Evolutionary conservation across 2,113 vertebrate genomes (phyloP).

Genomic region (Syngnathus scovelli): DNA sequence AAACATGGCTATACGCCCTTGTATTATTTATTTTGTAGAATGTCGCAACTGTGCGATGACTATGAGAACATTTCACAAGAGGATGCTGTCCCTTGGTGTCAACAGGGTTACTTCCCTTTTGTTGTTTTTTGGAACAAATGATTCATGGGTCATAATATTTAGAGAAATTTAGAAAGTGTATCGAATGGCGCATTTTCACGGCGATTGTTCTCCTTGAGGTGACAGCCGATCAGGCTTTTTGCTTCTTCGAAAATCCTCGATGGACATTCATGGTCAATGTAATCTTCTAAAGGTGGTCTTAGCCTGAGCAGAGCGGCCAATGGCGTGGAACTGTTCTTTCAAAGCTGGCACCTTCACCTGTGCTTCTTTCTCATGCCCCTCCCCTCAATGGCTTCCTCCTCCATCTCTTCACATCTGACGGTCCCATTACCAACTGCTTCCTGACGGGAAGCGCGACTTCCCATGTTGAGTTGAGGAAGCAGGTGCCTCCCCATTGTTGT

Average conservation of each 20-base stretch:
- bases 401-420: constrained; percentile 33
- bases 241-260: too few relatives aligned
- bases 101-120: constrained; percentile 73
- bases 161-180: too few relatives aligned
- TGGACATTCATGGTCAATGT: too few relatives aligned
- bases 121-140: constrained; percentile 23
- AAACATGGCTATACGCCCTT: constrained; percentile 5
- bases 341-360: constrained; percentile 18
- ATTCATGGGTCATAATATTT: background rate
- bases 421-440: constrained; percentile 69
- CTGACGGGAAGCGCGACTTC: constrained; percentile 69
- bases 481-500: constrained; percentile 75
- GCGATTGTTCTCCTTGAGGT: background rate
- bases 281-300: too few relatives aligned
- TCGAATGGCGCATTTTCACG: too few relatives aligned
- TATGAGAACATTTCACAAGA: constrained; percentile 64
- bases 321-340: background rate
- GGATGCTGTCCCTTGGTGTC: constrained; percentile 66
- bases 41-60: constrained; percentile 54
- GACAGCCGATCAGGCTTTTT: too few relatives aligned
- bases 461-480: constrained; percentile 64
- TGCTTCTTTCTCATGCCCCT: constrained; percentile 16
- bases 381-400: constrained; percentile 25
- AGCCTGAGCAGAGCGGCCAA: too few relatives aligned
- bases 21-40: constrained; percentile 30